Conservation (phyloP, 2,797 vertebrate species). For the Sebastes itinus region DNA sequence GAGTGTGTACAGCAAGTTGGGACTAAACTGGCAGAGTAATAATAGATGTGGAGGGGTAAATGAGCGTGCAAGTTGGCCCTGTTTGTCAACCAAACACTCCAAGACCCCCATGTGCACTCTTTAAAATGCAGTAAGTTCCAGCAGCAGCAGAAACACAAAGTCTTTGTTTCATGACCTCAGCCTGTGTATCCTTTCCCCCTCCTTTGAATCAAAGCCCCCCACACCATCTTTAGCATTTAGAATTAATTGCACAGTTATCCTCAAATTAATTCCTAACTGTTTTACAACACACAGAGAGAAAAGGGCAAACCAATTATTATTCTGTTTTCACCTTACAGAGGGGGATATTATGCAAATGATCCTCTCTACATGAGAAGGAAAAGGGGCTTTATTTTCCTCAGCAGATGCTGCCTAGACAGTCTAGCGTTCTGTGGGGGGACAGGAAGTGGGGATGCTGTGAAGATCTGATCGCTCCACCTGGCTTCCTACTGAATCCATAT, state of each 20-base stretch:
- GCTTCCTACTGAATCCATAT: constrained; percentile 79
- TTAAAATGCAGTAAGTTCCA: constrained; percentile 57
- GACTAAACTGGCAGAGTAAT: constrained; percentile 49
- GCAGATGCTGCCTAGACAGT: constrained; percentile 84
- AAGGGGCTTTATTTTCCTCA: constrained; percentile 84
- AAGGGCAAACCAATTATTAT: constrained; percentile 91
- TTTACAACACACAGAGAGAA: constrained; percentile 90
- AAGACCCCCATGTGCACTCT: constrained; percentile 32
- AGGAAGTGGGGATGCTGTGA: constrained; percentile 78
- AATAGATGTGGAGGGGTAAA: constrained; percentile 60
- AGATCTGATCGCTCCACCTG: constrained; percentile 81
- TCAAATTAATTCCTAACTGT: constrained; percentile 91
- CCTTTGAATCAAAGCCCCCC: constrained; percentile 76
- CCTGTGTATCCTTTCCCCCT: constrained; percentile 72
- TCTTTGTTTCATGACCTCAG: constrained; percentile 79
- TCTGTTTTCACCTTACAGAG: constrained; percentile 90
- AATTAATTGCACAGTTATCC: constrained; percentile 90
- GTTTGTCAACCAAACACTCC: constrained; percentile 50
- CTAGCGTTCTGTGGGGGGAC: constrained; percentile 71
- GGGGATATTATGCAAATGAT: constrained; percentile 89
- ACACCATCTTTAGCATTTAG: constrained; percentile 86
- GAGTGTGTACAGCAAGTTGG: constrained; percentile 38
- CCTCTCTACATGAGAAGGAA: constrained; percentile 85
- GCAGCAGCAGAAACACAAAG: constrained; percentile 62
- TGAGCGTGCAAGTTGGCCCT: constrained; percentile 35